These are phyloP conservation scores for Oryzias javanicus DNA, from an alignment of 2,113 vertebrate species.

Conservation along the genomic window DNA sequence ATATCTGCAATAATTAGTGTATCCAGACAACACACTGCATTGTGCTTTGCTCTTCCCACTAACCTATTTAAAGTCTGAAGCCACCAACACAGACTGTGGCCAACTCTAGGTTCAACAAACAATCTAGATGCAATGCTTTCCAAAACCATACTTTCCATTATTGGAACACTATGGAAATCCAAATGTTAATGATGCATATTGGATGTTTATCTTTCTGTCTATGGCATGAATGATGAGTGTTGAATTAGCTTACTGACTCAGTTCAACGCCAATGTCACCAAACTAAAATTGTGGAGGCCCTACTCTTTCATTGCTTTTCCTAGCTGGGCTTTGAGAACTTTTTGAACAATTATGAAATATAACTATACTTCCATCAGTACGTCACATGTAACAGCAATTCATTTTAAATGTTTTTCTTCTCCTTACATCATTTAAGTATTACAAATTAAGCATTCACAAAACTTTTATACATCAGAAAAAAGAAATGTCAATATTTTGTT, in stretches of 20 bases:
- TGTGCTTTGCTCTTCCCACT: constrained; percentile 52
- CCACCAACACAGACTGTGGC: constrained; percentile 31
- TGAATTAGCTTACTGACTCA: constrained; percentile 25
- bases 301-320: too few species aligned
- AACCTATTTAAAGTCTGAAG: constrained; percentile 74
- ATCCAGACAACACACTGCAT: constrained; percentile 50
- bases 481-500: too few species aligned
- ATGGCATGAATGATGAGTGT: constrained; percentile 33
- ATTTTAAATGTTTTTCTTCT: too few species aligned
- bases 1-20: constrained; percentile 74
- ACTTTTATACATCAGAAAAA: too few species aligned
- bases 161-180: constrained; percentile 12
- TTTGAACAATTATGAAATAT: too few species aligned
- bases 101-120: constrained; percentile 27
- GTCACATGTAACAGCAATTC: too few species aligned
- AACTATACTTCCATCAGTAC: too few species aligned
- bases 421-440: too few species aligned
- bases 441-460: too few species aligned
- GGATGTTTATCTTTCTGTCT: constrained; percentile 32
- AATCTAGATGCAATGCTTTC: constrained; percentile 23
- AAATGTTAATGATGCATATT: constrained; percentile 24
- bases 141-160: constrained; percentile 31
- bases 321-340: too few species aligned
- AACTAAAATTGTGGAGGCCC: neutral
- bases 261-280: constrained; percentile 42